These are phyloP conservation scores for Panthera uncia DNA, from an alignment of 2,113 vertebrate species.

Conservation along the genomic window DNA sequence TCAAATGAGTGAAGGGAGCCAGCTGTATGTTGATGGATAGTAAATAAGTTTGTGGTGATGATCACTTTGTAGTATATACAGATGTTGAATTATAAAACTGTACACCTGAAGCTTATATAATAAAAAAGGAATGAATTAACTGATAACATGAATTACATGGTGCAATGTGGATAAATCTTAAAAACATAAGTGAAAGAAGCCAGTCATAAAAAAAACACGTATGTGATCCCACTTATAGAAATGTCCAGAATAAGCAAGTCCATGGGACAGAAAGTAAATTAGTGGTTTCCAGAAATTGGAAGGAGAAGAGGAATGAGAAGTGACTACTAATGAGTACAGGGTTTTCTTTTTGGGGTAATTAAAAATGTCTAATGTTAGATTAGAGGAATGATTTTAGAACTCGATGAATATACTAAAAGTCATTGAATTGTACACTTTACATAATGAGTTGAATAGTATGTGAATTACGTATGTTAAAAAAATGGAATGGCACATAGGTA, in stretches of 20 bases:
- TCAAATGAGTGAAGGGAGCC: background rate
- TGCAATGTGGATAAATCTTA: background rate
- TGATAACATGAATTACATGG: background rate
- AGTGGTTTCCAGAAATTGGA: background rate
- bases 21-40: background rate
- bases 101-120: background rate
- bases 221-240: background rate
- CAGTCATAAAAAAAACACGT: background rate
- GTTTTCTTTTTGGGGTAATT: constrained; percentile 31
- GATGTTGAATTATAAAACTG: background rate
- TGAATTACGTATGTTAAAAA: constrained; percentile 12
- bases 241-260: background rate
- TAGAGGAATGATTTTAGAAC: background rate
- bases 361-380: background rate
- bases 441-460: background rate
- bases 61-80: background rate
- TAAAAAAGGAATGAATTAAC: background rate
- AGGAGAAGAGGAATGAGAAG: background rate
- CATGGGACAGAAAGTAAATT: background rate
- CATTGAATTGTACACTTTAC: background rate
- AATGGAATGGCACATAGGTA: background rate
- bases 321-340: background rate
- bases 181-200: background rate
- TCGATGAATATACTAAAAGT: background rate
- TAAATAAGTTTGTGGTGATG: background rate